Evolutionary conservation across 2,888 invertebrate species (phyloP).

Genomic region (Papilio gigon): DNA sequence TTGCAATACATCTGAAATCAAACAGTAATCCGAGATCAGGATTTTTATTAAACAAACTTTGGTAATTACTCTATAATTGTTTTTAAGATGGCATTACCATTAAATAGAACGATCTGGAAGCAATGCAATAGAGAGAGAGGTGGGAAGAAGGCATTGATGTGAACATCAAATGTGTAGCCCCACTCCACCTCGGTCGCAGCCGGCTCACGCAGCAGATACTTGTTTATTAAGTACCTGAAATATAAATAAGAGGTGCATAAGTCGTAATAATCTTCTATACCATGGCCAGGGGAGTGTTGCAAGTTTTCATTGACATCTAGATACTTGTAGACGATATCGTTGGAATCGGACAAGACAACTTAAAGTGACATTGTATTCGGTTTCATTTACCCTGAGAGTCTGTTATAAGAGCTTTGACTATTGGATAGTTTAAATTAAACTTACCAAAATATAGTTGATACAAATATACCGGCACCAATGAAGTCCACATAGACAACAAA

Average conservation of each 20-base stretch:
- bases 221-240: constrained; percentile 90
- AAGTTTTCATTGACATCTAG: too few relatives aligned
- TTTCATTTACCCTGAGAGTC: too few relatives aligned
- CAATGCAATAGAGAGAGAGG: constrained; percentile 96
- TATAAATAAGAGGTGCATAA: constrained; percentile 13
- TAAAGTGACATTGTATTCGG: too few relatives aligned
- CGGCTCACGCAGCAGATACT: constrained; percentile 86
- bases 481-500: constrained; percentile 98
- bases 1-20: constrained; percentile 87
- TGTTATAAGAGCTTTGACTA: too few relatives aligned
- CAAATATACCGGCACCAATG: constrained; percentile 91
- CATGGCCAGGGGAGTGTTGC: too few relatives aligned
- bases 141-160: constrained; percentile 99
- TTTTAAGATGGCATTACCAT: constrained; percentile 80
- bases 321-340: too few relatives aligned
- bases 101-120: constrained; percentile 94
- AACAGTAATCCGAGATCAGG: not conserved
- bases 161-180: constrained; percentile 99
- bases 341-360: too few relatives aligned
- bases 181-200: constrained; percentile 91
- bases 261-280: not conserved
- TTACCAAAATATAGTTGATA: constrained; percentile 95
- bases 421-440: too few relatives aligned
- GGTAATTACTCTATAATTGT: not conserved
- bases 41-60: not conserved